Evolutionary conservation across 1,140 invertebrate genomes (phyloP).

Genomic region (Anthonomus grandis): DNA sequence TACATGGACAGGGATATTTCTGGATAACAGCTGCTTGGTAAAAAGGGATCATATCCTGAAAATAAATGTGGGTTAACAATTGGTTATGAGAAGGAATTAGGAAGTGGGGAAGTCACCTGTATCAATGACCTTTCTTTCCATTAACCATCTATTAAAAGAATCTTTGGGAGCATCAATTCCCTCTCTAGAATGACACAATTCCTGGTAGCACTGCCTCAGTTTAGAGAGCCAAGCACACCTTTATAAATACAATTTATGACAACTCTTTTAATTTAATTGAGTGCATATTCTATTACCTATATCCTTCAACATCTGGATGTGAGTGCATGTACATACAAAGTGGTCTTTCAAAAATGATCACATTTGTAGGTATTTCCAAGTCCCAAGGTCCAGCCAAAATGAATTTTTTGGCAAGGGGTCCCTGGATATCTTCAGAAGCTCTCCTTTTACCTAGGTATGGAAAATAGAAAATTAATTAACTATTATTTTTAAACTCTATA

Average conservation of each 20-base stretch:
- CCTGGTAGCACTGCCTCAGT: conserved; percentile 87
- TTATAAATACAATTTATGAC: background rate
- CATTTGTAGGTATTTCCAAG: conserved; percentile 89
- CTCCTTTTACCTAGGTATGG: conserved; percentile 55
- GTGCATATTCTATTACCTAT: conserved; percentile 50
- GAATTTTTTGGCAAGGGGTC: conserved; percentile 74
- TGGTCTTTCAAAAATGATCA: conserved; percentile 85
- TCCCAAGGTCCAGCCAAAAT: conserved; percentile 91
- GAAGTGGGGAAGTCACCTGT: no score
- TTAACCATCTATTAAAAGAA: conserved; percentile 94
- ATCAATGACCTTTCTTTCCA: conserved; percentile 92
- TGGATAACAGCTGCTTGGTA: conserved; percentile 87
- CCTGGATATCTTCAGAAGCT: conserved; percentile 73
- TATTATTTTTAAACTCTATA: no score
- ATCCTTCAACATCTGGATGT: conserved; percentile 86
- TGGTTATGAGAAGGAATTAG: background rate
- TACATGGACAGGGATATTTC: conserved; percentile 95
- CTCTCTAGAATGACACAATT: conserved; percentile 90
- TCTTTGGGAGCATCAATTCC: conserved; percentile 93
- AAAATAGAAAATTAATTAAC: background rate
- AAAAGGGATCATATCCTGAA: conserved; percentile 77
- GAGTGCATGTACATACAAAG: conserved; percentile 84
- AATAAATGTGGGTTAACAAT: background rate
- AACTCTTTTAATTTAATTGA: background rate
- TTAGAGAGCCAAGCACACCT: conserved; percentile 72